A percentile compares a stretch with the other conserved stretches of the same genome.
These are phyloP conservation scores for Brachypalpus laphriformis DNA, from an alignment of 2,888 invertebrate genomes.

Conservation along the genomic window DNA sequence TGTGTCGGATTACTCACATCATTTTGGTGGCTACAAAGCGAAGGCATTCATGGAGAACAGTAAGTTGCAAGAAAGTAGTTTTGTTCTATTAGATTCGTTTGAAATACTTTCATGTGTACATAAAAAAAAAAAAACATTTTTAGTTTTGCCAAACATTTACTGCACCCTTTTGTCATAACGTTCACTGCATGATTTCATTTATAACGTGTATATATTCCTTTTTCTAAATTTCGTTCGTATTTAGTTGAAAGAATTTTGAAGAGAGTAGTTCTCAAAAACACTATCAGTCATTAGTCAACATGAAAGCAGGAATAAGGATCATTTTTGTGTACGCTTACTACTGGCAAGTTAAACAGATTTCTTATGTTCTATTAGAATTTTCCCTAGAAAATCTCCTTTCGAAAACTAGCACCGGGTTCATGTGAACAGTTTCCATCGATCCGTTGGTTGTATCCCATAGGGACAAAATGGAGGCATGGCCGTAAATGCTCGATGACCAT, in stretches of 20 bases:
- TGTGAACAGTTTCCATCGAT: too few relatives aligned
- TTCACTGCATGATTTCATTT: constrained; percentile 61
- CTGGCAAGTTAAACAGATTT: too few relatives aligned
- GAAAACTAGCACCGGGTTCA: too few relatives aligned
- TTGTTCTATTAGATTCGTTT: not conserved
- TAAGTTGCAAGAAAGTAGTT: constrained; percentile 83
- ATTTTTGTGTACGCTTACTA: too few relatives aligned
- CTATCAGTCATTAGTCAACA: too few relatives aligned
- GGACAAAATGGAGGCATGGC: too few relatives aligned
- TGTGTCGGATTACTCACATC: constrained; percentile 90
- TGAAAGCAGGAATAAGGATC: too few relatives aligned
- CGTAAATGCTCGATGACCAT: too few relatives aligned
- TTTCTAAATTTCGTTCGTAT: not conserved
- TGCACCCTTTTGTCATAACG: constrained; percentile 40
- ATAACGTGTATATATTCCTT: constrained; percentile 21
- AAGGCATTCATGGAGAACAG: constrained; percentile 89
- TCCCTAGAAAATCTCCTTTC: too few relatives aligned
- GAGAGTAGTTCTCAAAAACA: too few relatives aligned
- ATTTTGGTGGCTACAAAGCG: constrained; percentile 89
- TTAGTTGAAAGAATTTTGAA: not conserved
- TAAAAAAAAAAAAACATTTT: constrained; percentile 1
- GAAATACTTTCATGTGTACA: constrained; percentile 5
- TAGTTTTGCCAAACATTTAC: constrained; percentile 7
- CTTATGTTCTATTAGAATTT: too few relatives aligned
- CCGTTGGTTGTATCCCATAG: too few relatives aligned